Evolutionary conservation across 1,140 invertebrate genomes (phyloP), one percentile per base, ranked within the genome.

Genomic region (Asobara japonica): DNA sequence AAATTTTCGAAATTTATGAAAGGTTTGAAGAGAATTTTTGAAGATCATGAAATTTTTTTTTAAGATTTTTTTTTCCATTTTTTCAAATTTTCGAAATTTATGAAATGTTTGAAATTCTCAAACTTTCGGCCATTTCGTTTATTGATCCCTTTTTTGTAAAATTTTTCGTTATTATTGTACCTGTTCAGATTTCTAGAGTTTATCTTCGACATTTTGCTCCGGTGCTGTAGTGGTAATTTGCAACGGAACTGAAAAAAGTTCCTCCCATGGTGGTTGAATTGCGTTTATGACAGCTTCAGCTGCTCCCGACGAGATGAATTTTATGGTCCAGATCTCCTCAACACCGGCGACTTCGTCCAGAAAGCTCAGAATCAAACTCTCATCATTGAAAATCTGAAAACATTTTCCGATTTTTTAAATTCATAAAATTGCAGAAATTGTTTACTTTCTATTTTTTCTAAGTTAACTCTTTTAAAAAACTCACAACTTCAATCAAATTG

Each of bases 401-500:
- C 61, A 30, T 16, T 30, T 11, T 27, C 22, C 11, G 51, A 61
- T 66, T 51, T 72, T 33, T 22, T 30, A 73, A 20, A 67, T 60
- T 18, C 6, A 33, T 33, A 36, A 29, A 65, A 60, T 51, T 38
- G 18, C 38, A 29, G 62, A 13, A 38, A 71, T 72, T 41, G 36
- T 25, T 27, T 36, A 74, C 51, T 51, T 48, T 41, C 33, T 41
- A 25, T 11, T 13, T 62, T 41, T 16, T 51, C 38, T 36, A 62
- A 61, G 30, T 61, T 7, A 7, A 61, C n/a, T n/a, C n/a, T 22
- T 10, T 8, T 7, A 69, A 64, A 11, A 38, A 70, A 71, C 83
- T 84, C 70, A 90, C 89, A 71, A 90, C 84, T 73, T 89, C 88
- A 1, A 90, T 87, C 38, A 90, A 81, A 80, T 90, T 89, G 71